Conservation (phyloP, 2,113 vertebrate species). For the Megaceryle maxima region DNA sequence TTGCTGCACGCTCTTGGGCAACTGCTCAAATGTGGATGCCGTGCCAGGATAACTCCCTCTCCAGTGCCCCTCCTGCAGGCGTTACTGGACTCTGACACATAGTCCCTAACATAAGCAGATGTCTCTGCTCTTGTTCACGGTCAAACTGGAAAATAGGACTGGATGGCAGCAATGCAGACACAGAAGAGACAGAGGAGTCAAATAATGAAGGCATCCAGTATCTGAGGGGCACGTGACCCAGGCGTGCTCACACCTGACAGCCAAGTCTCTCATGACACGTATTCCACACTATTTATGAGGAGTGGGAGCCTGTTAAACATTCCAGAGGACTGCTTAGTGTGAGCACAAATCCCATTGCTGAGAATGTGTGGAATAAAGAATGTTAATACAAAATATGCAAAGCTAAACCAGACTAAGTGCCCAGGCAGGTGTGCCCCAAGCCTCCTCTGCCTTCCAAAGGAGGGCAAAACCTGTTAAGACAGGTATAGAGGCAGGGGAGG, state of each 20-base stretch:
- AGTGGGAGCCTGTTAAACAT: background rate
- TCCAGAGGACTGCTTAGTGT: background rate
- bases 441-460: background rate
- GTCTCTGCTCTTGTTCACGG: background rate
- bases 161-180: background rate
- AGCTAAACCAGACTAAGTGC: background rate
- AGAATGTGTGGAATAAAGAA: background rate
- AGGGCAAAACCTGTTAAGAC: background rate
- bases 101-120: background rate
- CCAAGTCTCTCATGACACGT: background rate
- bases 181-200: background rate
- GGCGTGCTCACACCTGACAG: background rate
- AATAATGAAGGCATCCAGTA: background rate
- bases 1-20: background rate
- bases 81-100: background rate
- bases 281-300: background rate
- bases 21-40: rapidly evolving
- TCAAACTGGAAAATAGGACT: background rate
- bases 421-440: background rate
- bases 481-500: rapidly evolving
- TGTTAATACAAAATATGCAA: background rate
- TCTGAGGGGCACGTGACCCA: background rate
- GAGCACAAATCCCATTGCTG: background rate
- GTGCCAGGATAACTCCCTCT: background rate
- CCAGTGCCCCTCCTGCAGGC: background rate